Conservation (phyloP, 2,888 invertebrate species). For the Mesorhabditis spiculigera region DNA sequence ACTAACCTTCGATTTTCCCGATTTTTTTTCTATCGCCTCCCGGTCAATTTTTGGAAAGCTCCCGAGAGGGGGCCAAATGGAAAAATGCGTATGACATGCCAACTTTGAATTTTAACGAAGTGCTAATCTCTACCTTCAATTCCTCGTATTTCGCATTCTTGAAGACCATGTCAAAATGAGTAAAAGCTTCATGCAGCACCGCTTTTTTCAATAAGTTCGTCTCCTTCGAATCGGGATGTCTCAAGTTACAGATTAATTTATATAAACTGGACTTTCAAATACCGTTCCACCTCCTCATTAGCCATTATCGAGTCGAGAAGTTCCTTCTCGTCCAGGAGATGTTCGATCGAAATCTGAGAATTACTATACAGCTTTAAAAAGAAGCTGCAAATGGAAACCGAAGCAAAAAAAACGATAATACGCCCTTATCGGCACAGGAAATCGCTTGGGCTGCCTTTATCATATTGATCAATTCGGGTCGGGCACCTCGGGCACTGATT, state of each 20-base stretch:
- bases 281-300: neutral
- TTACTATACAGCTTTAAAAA: too few species aligned
- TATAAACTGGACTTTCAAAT: too few species aligned
- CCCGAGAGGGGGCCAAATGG: too few species aligned
- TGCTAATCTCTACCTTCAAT: neutral
- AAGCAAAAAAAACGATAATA: too few species aligned
- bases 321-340: neutral
- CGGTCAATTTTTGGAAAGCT: too few species aligned
- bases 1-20: too few species aligned
- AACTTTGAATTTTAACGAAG: neutral
- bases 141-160: neutral
- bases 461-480: too few species aligned
- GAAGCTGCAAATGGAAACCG: too few species aligned
- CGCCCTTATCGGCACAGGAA: too few species aligned
- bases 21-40: too few species aligned
- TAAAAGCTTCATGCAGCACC: neutral
- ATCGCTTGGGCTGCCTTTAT: too few species aligned
- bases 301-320: slow-evolving; percentile 4
- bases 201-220: neutral
- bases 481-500: too few species aligned
- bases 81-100: neutral
- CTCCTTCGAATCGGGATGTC: neutral
- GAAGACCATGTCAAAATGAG: neutral
- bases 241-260: neutral
- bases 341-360: neutral